Base-by-base conservation (phyloP, 2,888 invertebrate genomes). In the Leptinotarsa peninsularis region DNA sequence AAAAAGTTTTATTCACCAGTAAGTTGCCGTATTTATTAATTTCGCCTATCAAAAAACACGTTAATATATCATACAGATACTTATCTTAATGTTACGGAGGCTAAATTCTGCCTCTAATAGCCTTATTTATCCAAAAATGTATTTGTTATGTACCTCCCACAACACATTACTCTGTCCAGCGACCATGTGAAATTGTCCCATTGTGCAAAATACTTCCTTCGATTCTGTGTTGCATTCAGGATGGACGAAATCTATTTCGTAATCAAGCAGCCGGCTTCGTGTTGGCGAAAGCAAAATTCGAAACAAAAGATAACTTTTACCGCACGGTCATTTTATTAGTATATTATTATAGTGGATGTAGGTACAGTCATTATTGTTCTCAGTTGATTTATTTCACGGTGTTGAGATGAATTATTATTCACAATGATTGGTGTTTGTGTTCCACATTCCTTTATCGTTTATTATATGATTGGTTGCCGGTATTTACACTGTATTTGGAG, bases 301-400 rank as follows among this genome's bases (percentile, higher is more conserved):
- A 63, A 63, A 63, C 63, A 43, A 63, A 63, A 63, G 63, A 63
- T n/a, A 58, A 14, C 43, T n/a, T n/a, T 27, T 43, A 63, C 3
- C 10, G 27, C 33, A n/a, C 15, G 18, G 63, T 43, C 43, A 63
- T 63, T 63, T 63, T 43, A 63, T 63, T 63, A 63, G 43, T 33
- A 33, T 63, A 43, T 63, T 63, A 33, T 43, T 63, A 63, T 43
- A 63, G 63, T 63, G 33, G 58, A 58, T 58, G 27, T 58, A 58
- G 58, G 27, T 63, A 63, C 63, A 43, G 63, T 63, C 43, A 63
- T 63, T 63, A 63, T 63, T 63, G 63, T 63, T 63, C 43, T 63
- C 43, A 63, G 13, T 63, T 63, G 63, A 63, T 63, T 63, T 43
- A 63, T 63, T 63, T 63, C 63, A 63, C 14, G 43, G 33, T 63